Base-by-base conservation (phyloP, 2,113 vertebrate genomes). In the Otis tarda region DNA sequence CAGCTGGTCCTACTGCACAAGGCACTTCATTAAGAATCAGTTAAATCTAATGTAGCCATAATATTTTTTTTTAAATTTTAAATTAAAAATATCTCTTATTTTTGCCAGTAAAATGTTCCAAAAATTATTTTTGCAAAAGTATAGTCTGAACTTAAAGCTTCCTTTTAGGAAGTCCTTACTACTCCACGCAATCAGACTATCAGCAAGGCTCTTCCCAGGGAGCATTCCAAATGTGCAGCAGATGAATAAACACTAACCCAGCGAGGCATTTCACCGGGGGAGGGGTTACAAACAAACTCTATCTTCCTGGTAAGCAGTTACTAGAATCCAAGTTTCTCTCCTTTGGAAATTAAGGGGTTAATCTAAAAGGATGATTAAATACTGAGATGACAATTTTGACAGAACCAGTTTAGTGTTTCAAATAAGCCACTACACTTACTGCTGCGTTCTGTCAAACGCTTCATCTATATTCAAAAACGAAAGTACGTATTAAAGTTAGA, bases 281-380 rank as follows among this genome's bases (percentile, higher is more conserved):
- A 13, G 22, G 13, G 37, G 37, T 37, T n/a, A n/a, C n/a, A n/a
- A 52, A 43, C 49, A 17, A 7, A 12, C 45, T 64, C 39, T 49
- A 3, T 71, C 61, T 82, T 47, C 43, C 39, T 89, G 60, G 50
- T 43, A 61, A 69, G 41, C 47, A 52, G 30, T 14, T 25, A 65
- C 39, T 57, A 53, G 60, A 82, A 75, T 57, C 16, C 35, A 57
- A 65, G 25, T 50, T 89, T 90, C 17, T 37, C n/a, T 76, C 45
- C 17, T 33, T 93, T 65, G 43, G 41, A 82, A 84, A 94, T 9
- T 24, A 87, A 95, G 18, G 14, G 7, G 14, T 69, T 57, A 68
- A 82, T 65, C 35, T 53, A 52, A 79, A 78, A 56, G 14, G 33
- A 53, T 73, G 11, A 79, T 85, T 89, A 89, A 89, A 89, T 64